These are phyloP conservation scores for Anticlea derivata DNA, from an alignment of 2,888 invertebrate species.

Conservation along the genomic window DNA sequence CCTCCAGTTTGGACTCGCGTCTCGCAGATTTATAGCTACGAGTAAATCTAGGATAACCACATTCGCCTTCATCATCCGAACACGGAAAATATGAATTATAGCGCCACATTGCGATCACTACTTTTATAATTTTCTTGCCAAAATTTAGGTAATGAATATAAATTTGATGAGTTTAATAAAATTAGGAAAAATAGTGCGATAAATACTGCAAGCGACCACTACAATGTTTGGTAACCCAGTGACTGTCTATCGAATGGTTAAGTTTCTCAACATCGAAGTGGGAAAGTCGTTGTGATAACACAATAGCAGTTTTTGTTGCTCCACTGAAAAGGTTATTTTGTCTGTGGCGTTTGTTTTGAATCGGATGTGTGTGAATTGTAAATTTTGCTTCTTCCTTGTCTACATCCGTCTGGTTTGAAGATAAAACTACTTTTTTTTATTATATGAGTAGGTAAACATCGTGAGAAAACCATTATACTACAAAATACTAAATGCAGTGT, in stretches of 20 bases:
- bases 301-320: conserved; percentile 32
- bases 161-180: too few species aligned
- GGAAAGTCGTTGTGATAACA: conserved; percentile 31
- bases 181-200: too few species aligned
- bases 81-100: conserved; percentile 52
- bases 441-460: too few species aligned
- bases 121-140: too few species aligned
- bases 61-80: conserved; percentile 53
- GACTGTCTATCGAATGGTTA: conserved; percentile 27
- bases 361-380: conserved; percentile 23
- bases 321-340: conserved; percentile 24
- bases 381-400: conserved; percentile 15
- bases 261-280: conserved; percentile 31
- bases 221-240: conserved; percentile 19
- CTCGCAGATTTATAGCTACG: conserved; percentile 59
- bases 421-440: too few species aligned
- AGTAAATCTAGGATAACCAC: conserved; percentile 41
- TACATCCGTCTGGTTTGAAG: conserved; percentile 1
- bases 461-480: too few species aligned
- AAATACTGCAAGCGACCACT: conserved; percentile 19
- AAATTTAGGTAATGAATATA: too few species aligned
- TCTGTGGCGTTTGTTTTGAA: conserved; percentile 20
- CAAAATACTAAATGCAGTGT: too few species aligned
- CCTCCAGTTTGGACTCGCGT: conserved; percentile 62
- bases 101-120: conserved; percentile 45